Conservation (phyloP, 2,797 vertebrate species). For the Okamejei kenojei region DNA sequence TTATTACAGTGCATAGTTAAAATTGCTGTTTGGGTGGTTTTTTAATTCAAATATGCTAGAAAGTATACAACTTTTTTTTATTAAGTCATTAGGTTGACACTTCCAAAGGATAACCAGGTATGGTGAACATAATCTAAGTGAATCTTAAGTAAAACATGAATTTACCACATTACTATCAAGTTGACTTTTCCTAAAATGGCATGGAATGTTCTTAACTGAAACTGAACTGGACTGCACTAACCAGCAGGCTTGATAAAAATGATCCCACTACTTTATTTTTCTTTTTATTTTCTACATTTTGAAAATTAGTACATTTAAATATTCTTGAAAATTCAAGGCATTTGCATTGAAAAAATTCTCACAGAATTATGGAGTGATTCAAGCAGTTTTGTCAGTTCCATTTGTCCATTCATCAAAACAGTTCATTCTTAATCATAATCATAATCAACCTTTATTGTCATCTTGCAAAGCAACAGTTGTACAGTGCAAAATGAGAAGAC, state of each 20-base stretch:
- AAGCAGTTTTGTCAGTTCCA: too few relatives aligned
- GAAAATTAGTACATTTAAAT: neutral
- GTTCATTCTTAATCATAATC: neutral
- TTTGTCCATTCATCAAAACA: too few relatives aligned
- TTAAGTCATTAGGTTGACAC: neutral
- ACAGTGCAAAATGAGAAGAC: too few relatives aligned
- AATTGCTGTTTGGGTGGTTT: neutral
- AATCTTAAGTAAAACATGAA: neutral
- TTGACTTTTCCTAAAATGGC: neutral
- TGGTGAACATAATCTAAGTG: neutral
- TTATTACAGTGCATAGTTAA: neutral
- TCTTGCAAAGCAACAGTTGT: too few relatives aligned
- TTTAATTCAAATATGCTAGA: neutral
- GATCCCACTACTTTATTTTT: neutral
- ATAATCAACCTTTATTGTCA: too few relatives aligned
- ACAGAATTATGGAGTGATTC: too few relatives aligned
- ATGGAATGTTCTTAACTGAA: neutral
- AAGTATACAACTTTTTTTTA: neutral
- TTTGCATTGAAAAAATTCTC: neutral
- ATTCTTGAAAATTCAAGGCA: neutral
- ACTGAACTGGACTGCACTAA: neutral
- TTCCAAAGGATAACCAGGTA: neutral
- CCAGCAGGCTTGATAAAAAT: neutral
- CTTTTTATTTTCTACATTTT: neutral
- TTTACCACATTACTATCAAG: neutral